These are phyloP conservation scores for Lithosia quadra DNA, from an alignment of 2,888 invertebrate genomes.

Conservation along the genomic window DNA sequence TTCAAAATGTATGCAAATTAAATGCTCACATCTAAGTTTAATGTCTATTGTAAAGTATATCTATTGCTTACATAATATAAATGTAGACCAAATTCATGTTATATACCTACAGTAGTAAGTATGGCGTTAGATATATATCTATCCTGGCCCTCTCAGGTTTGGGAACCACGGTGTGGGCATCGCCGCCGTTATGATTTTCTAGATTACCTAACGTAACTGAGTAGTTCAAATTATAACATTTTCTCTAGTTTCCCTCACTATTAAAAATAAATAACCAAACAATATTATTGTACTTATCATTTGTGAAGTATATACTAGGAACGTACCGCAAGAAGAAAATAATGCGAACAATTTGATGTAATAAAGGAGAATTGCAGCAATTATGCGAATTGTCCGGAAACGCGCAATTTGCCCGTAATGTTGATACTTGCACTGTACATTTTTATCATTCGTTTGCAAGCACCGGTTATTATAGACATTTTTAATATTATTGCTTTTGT, in stretches of 20 bases:
- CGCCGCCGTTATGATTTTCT: too few relatives aligned
- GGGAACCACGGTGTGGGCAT: too few relatives aligned
- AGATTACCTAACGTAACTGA: neutral
- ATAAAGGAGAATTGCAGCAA: slow-evolving; percentile 62
- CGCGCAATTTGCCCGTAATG: slow-evolving; percentile 56
- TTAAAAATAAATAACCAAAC: neutral
- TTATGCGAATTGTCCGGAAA: slow-evolving; percentile 59
- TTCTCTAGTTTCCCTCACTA: neutral
- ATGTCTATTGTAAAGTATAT: neutral
- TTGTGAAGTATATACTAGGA: slow-evolving; percentile 25
- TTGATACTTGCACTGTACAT: slow-evolving; percentile 40
- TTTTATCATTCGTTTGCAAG: slow-evolving; percentile 24
- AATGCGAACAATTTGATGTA: slow-evolving; percentile 52
- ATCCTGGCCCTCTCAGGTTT: too few relatives aligned
- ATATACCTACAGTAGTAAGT: too few relatives aligned
- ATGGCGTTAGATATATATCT: too few relatives aligned
- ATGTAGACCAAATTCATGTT: neutral
- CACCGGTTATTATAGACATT: slow-evolving; percentile 9
- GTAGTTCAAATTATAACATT: neutral
- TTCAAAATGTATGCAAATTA: slow-evolving; percentile 17
- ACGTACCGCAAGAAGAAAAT: slow-evolving; percentile 45
- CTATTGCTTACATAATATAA: neutral
- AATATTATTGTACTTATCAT: slow-evolving; percentile 20
- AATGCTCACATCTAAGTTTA: neutral
- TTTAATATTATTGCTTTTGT: slow-evolving; percentile 4